Evolutionary conservation across 1,140 invertebrate genomes (phyloP).

Genomic region (Onthophagus taurus): DNA sequence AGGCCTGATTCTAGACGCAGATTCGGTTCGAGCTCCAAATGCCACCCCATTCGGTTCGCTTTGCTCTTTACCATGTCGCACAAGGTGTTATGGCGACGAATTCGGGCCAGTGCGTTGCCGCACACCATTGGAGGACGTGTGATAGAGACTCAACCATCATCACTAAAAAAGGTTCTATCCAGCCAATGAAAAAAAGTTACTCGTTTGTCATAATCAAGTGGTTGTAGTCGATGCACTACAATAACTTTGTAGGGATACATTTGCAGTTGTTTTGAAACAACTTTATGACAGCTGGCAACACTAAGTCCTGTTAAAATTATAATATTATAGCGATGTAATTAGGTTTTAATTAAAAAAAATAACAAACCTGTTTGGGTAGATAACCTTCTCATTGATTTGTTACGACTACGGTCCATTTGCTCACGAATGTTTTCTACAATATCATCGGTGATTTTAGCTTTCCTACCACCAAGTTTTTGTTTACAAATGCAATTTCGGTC

Average conservation of each 20-base stretch:
- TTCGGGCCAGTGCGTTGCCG: slow-evolving; percentile 12
- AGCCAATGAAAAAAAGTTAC: too few species aligned
- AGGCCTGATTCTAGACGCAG: background rate
- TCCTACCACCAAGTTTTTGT: slow-evolving; percentile 2
- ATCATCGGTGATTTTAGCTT: background rate
- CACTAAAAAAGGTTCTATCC: too few species aligned
- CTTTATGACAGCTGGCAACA: too few species aligned
- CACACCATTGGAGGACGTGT: slow-evolving; percentile 18
- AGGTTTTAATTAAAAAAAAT: background rate
- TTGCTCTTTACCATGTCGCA: slow-evolving; percentile 21
- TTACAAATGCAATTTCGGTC: slow-evolving; percentile 11
- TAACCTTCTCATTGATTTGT: slow-evolving; percentile 8
- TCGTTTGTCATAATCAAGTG: too few species aligned
- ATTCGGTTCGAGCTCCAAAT: slow-evolving; percentile 11
- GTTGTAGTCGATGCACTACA: too few species aligned
- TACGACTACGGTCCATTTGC: slow-evolving; percentile 11
- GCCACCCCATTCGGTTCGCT: slow-evolving; percentile 54
- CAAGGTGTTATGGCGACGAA: slow-evolving; percentile 12
- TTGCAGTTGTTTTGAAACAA: too few species aligned
- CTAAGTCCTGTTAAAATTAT: too few species aligned
- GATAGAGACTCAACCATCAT: slow-evolving; percentile 14
- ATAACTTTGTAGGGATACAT: too few species aligned
- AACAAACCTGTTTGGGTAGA: background rate
- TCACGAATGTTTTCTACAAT: slow-evolving; percentile 7
- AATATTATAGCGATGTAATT: too few species aligned